Evolutionary conservation across 2,797 vertebrate genomes (phyloP).

Genomic region (Hydrolagus colliei): DNA sequence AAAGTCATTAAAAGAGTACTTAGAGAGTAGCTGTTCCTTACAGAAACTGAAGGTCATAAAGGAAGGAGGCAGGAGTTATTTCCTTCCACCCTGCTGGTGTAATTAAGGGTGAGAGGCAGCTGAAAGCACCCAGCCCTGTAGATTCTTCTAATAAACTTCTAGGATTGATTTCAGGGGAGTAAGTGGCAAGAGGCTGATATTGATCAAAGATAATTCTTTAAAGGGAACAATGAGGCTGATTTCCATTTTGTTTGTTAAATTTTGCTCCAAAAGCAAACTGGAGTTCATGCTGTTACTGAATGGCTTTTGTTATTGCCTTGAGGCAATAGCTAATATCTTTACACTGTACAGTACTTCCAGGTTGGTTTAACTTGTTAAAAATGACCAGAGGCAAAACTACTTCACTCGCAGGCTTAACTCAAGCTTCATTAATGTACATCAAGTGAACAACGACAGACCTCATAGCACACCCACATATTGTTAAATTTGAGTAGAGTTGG

Average conservation of each 20-base stretch:
- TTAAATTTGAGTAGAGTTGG: slow-evolving; percentile 40
- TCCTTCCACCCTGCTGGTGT: slow-evolving; percentile 45
- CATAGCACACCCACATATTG: slow-evolving; percentile 34
- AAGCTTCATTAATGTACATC: slow-evolving; percentile 8
- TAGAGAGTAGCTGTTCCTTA: slow-evolving; percentile 35
- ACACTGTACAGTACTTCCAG: background rate
- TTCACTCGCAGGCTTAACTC: slow-evolving; percentile 16
- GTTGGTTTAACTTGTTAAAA: slow-evolving; percentile 16
- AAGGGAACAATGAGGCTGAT: background rate
- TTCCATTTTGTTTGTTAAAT: background rate
- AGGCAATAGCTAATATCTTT: slow-evolving; percentile 5
- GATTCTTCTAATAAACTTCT: slow-evolving; percentile 43
- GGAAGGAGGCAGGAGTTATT: slow-evolving; percentile 42
- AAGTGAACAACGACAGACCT: background rate
- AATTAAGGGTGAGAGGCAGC: slow-evolving; percentile 49
- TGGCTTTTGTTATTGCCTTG: background rate
- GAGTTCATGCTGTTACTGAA: background rate
- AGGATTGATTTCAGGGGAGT: slow-evolving; percentile 45
- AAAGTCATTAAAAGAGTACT: slow-evolving; percentile 37
- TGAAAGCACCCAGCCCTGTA: slow-evolving; percentile 38
- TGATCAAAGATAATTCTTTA: slow-evolving; percentile 41
- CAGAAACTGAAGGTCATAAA: slow-evolving; percentile 41
- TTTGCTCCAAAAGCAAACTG: background rate
- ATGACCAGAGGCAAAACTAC: slow-evolving; percentile 26
- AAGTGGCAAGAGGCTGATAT: slow-evolving; percentile 43